These are phyloP conservation scores for Synergus itoensis DNA, from an alignment of 2,888 invertebrate genomes.

Conservation along the genomic window DNA sequence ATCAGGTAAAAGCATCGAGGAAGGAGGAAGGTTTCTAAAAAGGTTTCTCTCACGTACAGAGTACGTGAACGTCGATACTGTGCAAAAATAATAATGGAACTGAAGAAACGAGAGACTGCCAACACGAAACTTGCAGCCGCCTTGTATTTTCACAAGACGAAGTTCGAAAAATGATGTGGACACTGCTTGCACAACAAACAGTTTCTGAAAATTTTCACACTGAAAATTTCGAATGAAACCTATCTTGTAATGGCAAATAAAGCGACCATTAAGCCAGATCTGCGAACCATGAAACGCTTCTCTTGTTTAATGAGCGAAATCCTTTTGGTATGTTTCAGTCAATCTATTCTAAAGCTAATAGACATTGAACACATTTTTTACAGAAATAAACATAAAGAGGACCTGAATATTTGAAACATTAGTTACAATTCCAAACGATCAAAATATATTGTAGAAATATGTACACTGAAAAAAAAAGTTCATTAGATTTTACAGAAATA, in stretches of 20 bases:
- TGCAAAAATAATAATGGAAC: constrained; percentile 69
- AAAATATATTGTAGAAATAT: background rate
- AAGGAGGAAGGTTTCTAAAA: constrained; percentile 57
- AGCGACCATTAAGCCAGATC: constrained; percentile 47
- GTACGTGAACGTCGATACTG: constrained; percentile 69
- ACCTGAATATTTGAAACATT: background rate
- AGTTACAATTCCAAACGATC: background rate
- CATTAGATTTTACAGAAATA: no score
- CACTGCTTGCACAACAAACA: background rate
- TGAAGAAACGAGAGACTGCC: constrained; percentile 51
- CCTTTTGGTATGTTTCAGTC: constrained; percentile 44
- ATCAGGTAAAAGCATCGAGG: constrained; percentile 66
- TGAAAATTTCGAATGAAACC: background rate
- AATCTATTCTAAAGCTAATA: constrained; percentile 26
- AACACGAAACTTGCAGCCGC: background rate
- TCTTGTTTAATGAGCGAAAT: constrained; percentile 55
- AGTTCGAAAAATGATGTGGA: constrained; percentile 17
- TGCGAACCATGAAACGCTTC: constrained; percentile 48
- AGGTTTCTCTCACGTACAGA: constrained; percentile 66
- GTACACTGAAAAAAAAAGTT: no score
- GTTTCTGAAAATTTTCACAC: background rate
- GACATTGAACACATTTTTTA: constrained; percentile 1
- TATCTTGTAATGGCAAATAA: constrained; percentile 37
- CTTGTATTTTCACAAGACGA: constrained; percentile 1
- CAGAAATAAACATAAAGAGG: background rate